Base-by-base conservation (phyloP, 2,113 vertebrate species). In the Forbesichthys papilliferus region DNA sequence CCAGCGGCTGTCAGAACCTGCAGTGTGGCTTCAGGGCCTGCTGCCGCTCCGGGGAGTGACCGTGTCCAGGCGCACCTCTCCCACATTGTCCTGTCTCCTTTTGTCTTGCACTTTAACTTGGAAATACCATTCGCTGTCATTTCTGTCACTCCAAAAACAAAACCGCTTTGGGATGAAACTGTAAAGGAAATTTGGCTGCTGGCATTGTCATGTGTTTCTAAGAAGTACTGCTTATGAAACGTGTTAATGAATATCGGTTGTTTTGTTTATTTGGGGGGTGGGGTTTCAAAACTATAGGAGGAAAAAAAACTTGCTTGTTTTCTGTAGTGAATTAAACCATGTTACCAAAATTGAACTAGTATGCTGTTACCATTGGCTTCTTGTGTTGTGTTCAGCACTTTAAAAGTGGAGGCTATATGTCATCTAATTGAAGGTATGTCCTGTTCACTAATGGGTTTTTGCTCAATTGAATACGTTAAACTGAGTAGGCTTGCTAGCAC, bases 1-100 rank as follows among this genome's bases (percentile, higher is more conserved):
- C 97, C 90, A 99, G 97, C 74, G 97, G 97, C 93, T 99, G 97
- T 92, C 97, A 98, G 96, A 99, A 99, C 63, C 95, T 99, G 90
- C 97, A 99, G 95, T 99, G 97, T 90, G 97, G 97, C 88, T 98
- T 98, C 94, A 94, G 97, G 87, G 96, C 94, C 79, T 99, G 97
- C 94, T 99, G 97, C 90, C 96, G 97, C 91, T 98, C 97, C 77
- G 97, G 97, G 80, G 97, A 99, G 84, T 99, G 93, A 98, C 9
- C 74, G 74, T 3, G 13, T 36, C 67, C 76, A 85, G 85, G 88
- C 83, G 79, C 87, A 90, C 77, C 87, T 62, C 51, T 64, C 55
- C 55, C 56, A 56, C 91, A 92, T 61, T 47, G 48, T 81, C 72
- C 91, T 92, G 83, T 93, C 93, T 93, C 90, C 90, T 87, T 71